These are phyloP conservation scores for Antennarius maculatus DNA, from an alignment of 2,797 vertebrate genomes.

Conservation along the genomic window DNA sequence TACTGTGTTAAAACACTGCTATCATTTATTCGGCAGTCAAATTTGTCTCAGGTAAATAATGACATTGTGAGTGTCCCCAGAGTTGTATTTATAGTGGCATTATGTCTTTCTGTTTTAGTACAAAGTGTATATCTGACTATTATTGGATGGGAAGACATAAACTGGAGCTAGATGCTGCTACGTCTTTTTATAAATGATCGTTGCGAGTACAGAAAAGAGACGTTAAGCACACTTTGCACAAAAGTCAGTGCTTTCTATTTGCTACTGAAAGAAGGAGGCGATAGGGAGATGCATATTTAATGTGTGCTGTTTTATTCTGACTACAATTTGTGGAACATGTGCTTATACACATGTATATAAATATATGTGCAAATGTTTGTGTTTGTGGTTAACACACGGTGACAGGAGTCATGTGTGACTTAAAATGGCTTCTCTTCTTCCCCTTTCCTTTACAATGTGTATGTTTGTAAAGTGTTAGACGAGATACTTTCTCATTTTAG, in stretches of 20 bases:
- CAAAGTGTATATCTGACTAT: not conserved
- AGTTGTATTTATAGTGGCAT: not conserved
- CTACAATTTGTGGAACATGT: not conserved
- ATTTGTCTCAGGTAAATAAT: not conserved
- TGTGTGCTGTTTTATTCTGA: not conserved
- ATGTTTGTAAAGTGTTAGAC: not conserved
- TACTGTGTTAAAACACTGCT: too few species aligned
- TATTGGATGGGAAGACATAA: conserved; percentile 9
- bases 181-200: conserved; percentile 32
- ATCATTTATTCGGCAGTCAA: too few species aligned
- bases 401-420: conserved; percentile 3
- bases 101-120: not conserved
- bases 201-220: conserved; percentile 2
- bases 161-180: not conserved
- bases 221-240: not conserved
- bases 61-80: not conserved
- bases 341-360: not conserved
- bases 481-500: not conserved
- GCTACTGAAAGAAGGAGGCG: too few species aligned
- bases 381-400: not conserved
- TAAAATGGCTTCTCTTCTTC: not conserved
- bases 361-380: not conserved
- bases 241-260: too few species aligned
- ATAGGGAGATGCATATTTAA: not conserved
- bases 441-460: not conserved